Conservation (phyloP, 2,113 vertebrate species). For the Telmatochromis sp. region DNA sequence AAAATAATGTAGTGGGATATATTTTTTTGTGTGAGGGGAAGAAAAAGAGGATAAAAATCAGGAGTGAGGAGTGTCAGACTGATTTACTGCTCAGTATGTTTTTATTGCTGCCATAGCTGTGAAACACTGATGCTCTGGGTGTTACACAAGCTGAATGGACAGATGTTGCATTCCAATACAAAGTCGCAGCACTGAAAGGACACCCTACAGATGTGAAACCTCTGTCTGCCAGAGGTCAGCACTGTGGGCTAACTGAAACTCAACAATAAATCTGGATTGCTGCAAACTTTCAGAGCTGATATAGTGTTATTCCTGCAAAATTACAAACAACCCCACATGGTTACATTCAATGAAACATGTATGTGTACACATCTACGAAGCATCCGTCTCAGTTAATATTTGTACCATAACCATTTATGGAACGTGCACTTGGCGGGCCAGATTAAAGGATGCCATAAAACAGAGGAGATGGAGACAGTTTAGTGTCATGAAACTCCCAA, state of each 20-base stretch:
- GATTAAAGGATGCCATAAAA: neutral
- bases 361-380: neutral
- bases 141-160: neutral
- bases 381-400: neutral
- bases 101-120: constrained; percentile 30
- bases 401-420: neutral
- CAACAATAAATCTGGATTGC: neutral
- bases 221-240: neutral
- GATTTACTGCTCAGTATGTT: constrained; percentile 7
- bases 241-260: neutral
- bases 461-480: neutral
- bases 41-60: accelerated
- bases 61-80: neutral
- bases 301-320: neutral
- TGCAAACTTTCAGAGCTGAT: neutral
- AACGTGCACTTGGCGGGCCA: neutral
- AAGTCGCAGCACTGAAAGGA: neutral
- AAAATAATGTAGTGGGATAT: neutral
- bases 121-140: neutral
- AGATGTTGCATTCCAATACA: neutral
- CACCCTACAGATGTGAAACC: neutral
- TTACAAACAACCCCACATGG: neutral
- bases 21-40: neutral
- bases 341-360: constrained; percentile 6
- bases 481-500: neutral